phyloP scores from a whole-genome alignment of 53 echinoderm and acorn worm species.

The Apostichopus leukothele region DNA sequence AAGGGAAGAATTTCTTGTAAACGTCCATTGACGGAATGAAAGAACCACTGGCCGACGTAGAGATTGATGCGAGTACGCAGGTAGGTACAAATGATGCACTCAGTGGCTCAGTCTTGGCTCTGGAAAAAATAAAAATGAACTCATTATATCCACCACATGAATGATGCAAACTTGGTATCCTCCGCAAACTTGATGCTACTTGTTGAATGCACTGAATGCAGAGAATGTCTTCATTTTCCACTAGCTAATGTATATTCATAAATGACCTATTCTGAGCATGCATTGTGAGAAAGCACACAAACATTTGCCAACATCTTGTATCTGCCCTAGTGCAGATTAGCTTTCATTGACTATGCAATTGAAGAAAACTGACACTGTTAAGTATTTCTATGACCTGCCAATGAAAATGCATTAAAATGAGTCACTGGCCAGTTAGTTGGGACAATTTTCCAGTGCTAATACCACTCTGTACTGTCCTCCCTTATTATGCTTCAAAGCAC shows the following conservation, averaged over 20 bases:
- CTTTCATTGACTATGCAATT: too few relatives aligned
- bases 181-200: background rate
- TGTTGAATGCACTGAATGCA: background rate
- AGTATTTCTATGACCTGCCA: too few relatives aligned
- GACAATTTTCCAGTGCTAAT: too few relatives aligned
- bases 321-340: background rate
- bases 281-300: slow-evolving; percentile 13
- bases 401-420: too few relatives aligned
- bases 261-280: slow-evolving; percentile 9
- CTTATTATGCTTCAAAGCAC: too few relatives aligned
- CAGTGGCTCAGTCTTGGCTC: background rate
- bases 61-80: slow-evolving; percentile 17
- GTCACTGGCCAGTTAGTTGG: too few relatives aligned
- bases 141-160: too few relatives aligned
- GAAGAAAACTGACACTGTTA: too few relatives aligned
- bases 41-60: background rate
- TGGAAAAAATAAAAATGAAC: slow-evolving; percentile 9
- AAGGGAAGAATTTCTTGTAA: slow-evolving; percentile 32
- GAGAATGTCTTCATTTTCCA: slow-evolving; percentile 6
- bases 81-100: background rate
- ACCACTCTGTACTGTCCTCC: too few relatives aligned
- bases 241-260: slow-evolving; percentile 9
- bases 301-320: slow-evolving; percentile 13
- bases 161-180: too few relatives aligned
- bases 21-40: background rate